Evolutionary conservation across 2,888 invertebrate species (phyloP).

Genomic region (Megaustenia siamemsis): DNA sequence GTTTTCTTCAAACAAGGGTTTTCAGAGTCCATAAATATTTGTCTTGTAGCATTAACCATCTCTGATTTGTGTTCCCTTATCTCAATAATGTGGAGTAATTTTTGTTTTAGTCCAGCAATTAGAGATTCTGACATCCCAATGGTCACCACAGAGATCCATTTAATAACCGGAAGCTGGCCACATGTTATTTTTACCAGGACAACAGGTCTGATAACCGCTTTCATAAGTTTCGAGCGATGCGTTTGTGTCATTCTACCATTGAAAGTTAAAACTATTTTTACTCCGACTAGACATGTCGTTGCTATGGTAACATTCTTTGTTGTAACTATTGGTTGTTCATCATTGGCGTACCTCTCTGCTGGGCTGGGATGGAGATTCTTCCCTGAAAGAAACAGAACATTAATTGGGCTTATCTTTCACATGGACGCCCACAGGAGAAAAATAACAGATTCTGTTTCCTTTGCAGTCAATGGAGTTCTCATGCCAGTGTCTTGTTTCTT

Average conservation of each 20-base stretch:
- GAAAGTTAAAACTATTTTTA: slow-evolving; percentile 31
- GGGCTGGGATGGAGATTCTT: slow-evolving; percentile 14
- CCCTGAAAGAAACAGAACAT: slow-evolving; percentile 18
- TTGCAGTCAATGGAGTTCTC: slow-evolving; percentile 3
- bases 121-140: not conserved
- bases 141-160: not conserved
- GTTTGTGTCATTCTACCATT: slow-evolving; percentile 23
- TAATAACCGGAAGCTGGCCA: slow-evolving; percentile 30
- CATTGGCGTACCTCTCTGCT: not conserved
- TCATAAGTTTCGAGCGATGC: slow-evolving; percentile 19
- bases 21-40: slow-evolving; percentile 26
- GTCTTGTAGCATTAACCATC: not conserved
- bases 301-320: not conserved
- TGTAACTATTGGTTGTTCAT: not conserved
- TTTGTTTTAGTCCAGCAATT: not conserved
- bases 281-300: not conserved
- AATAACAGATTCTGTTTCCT: not conserved
- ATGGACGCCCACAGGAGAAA: not conserved
- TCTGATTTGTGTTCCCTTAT: slow-evolving; percentile 20
- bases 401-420: not conserved
- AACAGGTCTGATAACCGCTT: slow-evolving; percentile 25
- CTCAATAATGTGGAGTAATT: slow-evolving; percentile 11
- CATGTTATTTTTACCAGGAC: slow-evolving; percentile 10
- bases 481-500: slow-evolving; percentile 33
- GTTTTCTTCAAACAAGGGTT: slow-evolving; percentile 28